These are phyloP conservation scores for Patagioenas fasciata DNA, from an alignment of 2,113 vertebrate species.

Conservation along the genomic window DNA sequence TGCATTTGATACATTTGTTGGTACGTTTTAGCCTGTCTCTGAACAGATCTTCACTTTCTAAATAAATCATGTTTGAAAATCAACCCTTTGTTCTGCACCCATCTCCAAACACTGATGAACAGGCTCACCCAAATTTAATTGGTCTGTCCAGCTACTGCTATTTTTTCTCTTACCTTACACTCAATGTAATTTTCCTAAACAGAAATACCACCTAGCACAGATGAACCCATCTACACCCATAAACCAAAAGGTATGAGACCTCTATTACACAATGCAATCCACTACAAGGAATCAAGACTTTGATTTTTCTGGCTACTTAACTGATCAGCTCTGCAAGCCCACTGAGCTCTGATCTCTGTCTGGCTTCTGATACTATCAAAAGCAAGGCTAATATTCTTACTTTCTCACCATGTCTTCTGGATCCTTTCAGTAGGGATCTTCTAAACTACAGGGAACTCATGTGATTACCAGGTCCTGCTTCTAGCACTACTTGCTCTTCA, in stretches of 20 bases:
- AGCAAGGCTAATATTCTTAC: rapidly evolving
- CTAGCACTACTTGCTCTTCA: background rate
- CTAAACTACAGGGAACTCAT: background rate
- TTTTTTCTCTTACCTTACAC: background rate
- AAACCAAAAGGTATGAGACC: background rate
- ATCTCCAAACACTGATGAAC: background rate
- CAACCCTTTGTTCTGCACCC: background rate
- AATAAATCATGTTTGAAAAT: background rate
- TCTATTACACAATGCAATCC: background rate
- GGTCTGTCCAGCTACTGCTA: background rate
- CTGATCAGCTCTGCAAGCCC: background rate
- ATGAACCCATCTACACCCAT: background rate
- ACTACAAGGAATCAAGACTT: background rate
- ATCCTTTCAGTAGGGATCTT: background rate
- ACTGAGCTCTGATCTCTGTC: background rate
- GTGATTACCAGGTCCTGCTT: background rate
- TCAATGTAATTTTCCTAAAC: background rate
- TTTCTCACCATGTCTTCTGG: background rate
- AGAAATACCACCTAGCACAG: background rate
- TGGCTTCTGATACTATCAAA: background rate
- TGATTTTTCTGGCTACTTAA: background rate
- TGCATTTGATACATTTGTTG: background rate
- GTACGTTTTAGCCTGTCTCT: background rate
- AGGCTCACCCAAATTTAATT: background rate
- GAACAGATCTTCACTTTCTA: background rate